Conservation (phyloP, 2,888 invertebrate genomes). For the Tiliacea citrago region DNA sequence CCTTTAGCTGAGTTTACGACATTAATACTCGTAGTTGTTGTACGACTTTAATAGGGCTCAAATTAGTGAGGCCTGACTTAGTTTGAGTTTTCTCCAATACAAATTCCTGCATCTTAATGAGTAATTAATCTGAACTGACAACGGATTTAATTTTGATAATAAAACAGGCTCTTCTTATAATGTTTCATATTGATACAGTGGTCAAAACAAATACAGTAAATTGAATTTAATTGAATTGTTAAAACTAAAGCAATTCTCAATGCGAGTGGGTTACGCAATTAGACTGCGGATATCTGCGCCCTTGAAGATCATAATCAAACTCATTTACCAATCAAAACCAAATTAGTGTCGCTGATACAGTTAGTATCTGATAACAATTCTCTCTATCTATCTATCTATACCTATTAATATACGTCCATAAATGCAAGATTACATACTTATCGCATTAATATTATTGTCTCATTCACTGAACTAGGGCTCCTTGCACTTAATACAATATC, state of each 20-base stretch:
- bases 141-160: neutral
- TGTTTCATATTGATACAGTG: neutral
- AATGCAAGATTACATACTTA: constrained; percentile 21
- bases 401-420: neutral
- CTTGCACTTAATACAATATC: constrained; percentile 60
- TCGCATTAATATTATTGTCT: constrained; percentile 37
- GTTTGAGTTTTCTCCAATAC: neutral
- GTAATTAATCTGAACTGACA: neutral
- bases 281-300: constrained; percentile 21
- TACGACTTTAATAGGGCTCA: neutral
- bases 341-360: constrained; percentile 16
- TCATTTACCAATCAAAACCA: constrained; percentile 35
- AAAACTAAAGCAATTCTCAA: neutral
- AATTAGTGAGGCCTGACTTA: no score
- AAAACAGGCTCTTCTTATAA: neutral
- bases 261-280: neutral
- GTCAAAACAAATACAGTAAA: neutral
- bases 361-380: constrained; percentile 30
- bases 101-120: neutral
- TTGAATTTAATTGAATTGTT: no score
- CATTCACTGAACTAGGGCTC: constrained; percentile 50
- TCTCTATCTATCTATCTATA: no score
- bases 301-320: constrained; percentile 35
- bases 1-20: neutral
- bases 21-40: constrained; percentile 8